Evolutionary conservation across 2,888 invertebrate genomes (phyloP).

Genomic region (Hydriomena furcata): DNA sequence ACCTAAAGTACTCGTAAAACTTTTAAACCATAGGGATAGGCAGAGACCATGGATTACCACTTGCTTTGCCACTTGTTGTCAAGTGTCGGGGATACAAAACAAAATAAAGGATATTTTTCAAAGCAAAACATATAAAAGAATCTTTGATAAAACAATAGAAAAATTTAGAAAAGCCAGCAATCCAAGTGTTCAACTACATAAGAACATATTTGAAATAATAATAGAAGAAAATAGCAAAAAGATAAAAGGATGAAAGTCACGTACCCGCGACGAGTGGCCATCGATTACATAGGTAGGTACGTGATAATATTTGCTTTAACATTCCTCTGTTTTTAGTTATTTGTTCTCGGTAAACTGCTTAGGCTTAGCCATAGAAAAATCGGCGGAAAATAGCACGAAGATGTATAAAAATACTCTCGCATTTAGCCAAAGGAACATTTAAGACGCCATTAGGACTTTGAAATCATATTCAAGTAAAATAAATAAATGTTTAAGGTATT

Average conservation of each 20-base stretch:
- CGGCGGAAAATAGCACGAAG: not conserved
- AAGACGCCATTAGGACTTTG: too few species aligned
- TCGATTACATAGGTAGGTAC: constrained; percentile 58
- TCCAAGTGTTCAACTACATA: constrained; percentile 1
- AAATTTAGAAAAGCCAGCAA: constrained; percentile 2
- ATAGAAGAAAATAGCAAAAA: constrained; percentile 40
- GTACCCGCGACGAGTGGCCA: constrained; percentile 58
- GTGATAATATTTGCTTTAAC: constrained; percentile 74
- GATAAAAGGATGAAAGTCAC: constrained; percentile 60
- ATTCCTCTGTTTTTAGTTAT: constrained; percentile 32
- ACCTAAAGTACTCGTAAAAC: too few species aligned
- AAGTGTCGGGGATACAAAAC: too few species aligned
- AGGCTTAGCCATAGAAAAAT: constrained; percentile 29
- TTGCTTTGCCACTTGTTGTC: too few species aligned
- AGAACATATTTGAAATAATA: constrained; percentile 8
- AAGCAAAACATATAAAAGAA: too few species aligned
- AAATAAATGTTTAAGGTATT: too few species aligned
- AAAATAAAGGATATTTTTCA: too few species aligned
- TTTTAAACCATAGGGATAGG: too few species aligned
- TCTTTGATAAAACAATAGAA: not conserved
- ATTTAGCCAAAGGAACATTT: too few species aligned
- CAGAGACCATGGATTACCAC: too few species aligned
- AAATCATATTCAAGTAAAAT: too few species aligned
- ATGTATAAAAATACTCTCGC: too few species aligned
- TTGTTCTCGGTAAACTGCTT: constrained; percentile 39